Evolutionary conservation across 2,888 invertebrate genomes (phyloP), one percentile per base, ranked within the genome.

Genomic region (Mactromeris polynyma): DNA sequence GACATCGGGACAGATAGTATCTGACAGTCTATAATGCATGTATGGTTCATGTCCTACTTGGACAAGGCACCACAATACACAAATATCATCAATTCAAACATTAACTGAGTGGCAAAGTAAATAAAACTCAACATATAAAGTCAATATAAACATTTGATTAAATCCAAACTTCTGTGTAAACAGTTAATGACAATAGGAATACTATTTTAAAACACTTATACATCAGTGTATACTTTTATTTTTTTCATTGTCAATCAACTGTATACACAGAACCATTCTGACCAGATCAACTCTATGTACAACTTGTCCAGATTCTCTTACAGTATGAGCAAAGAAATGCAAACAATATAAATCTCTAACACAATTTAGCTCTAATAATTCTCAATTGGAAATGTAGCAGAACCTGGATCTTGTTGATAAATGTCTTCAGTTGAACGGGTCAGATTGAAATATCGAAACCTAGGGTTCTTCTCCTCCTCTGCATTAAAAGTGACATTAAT

Each of bases 391-490:
- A 83, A 87, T 26, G 90, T 92, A 31, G 87, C 79, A 69, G 87
- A 81, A 82, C 82, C 86, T 77, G 86, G 82, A 64, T 90, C 90
- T 69, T 93, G 91, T 42, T 90, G 89, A 89, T 88, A 94, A 36
- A 93, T 81, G 38, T 92, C 94, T 78, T 95, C 95, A 33, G 91
- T 90, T 11, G 94, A 94, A 31, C 91, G 90, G n/a, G 91, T 93
- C 77, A 93, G 86, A 90, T 94, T 94, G 69, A 94, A 94, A 87
- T 94, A 94, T 36, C 93, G 93, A 78, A 94, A 92, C 82, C 93
- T 94, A 40, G 94, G 94, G 33, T 93, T 92, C 73, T 90, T 91
- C 54, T 91, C 86, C 26, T 92, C 90, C 3, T 90, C 89, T 51
- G 92, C 86, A 9, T 88, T 91, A 81, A 93, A 93, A 73, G 92